Conservation (phyloP, 2,888 invertebrate genomes). For the Lucinisca nassula region DNA sequence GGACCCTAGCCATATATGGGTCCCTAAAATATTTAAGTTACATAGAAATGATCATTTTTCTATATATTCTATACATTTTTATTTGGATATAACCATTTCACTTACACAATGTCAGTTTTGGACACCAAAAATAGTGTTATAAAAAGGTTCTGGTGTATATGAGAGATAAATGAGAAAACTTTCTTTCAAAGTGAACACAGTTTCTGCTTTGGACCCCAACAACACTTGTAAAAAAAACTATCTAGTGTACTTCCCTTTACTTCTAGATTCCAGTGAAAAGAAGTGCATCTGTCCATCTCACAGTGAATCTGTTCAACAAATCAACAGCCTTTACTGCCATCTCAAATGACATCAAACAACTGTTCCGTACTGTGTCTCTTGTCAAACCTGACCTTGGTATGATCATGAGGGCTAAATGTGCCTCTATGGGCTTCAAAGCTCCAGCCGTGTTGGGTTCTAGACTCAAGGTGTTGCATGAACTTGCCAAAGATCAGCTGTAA, state of each 20-base stretch:
- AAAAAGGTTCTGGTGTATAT: too few species aligned
- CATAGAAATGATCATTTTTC: too few species aligned
- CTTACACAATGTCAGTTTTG: too few species aligned
- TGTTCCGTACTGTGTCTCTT: conserved; percentile 86
- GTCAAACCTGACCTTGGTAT: conserved; percentile 85
- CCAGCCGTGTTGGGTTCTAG: conserved; percentile 84
- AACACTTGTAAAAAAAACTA: background rate
- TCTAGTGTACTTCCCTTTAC: background rate
- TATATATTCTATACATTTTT: too few species aligned
- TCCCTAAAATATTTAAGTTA: too few species aligned
- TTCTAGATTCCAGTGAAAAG: conserved; percentile 81
- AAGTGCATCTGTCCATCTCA: conserved; percentile 83
- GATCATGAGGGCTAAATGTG: conserved; percentile 86
- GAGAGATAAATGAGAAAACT: too few species aligned
- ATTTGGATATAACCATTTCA: too few species aligned
- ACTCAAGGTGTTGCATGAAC: conserved; percentile 85
- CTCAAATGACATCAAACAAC: conserved; percentile 82
- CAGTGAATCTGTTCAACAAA: conserved; percentile 75
- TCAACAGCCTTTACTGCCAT: conserved; percentile 66
- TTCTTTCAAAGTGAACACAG: too few species aligned
- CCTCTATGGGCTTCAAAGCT: conserved; percentile 85
- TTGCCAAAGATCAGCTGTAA: conserved; percentile 86
- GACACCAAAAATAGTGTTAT: too few species aligned
- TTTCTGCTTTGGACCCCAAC: too few species aligned
- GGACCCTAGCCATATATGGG: too few species aligned